Evolutionary conservation across 1,140 invertebrate genomes (phyloP).

Genomic region (Neomicropteryx cornuta): DNA sequence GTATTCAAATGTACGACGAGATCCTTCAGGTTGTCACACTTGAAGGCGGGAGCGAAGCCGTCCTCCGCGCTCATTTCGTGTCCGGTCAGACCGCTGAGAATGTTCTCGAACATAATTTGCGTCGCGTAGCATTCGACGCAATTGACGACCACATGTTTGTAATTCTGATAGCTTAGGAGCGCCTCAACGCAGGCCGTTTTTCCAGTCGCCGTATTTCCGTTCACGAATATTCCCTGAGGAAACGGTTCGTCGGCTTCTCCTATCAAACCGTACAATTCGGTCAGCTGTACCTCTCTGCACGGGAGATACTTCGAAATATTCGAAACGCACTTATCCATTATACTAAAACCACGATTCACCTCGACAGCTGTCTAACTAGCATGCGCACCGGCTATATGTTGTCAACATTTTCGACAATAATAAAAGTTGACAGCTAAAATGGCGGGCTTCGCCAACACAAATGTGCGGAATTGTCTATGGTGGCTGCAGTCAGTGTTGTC

Average conservation of each 20-base stretch:
- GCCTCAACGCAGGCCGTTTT: slow-evolving; percentile 58
- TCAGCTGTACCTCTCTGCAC: slow-evolving; percentile 48
- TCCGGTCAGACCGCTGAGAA: slow-evolving; percentile 48
- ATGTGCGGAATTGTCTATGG: no score
- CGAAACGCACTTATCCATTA: slow-evolving; percentile 39
- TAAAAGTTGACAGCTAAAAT: no score
- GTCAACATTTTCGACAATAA: no score
- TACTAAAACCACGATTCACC: slow-evolving; percentile 11
- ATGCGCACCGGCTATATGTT: no score
- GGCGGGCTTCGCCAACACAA: no score
- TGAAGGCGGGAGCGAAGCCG: slow-evolving; percentile 23
- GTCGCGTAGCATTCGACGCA: slow-evolving; percentile 70
- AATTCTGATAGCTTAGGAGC: slow-evolving; percentile 44
- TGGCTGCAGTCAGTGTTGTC: no score
- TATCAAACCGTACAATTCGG: slow-evolving; percentile 45
- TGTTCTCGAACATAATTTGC: slow-evolving; percentile 66
- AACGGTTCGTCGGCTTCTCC: slow-evolving; percentile 44
- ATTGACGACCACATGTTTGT: slow-evolving; percentile 59
- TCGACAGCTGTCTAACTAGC: no score
- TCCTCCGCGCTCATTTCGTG: slow-evolving; percentile 25
- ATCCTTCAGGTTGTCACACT: slow-evolving; percentile 65
- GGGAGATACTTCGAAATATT: slow-evolving; percentile 28
- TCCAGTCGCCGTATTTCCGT: slow-evolving; percentile 69
- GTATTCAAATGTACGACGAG: slow-evolving; percentile 49
- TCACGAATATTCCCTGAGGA: slow-evolving; percentile 56